phyloP scores from a whole-genome alignment of 2,797 vertebrate species.

The Malurus leucopterus region DNA sequence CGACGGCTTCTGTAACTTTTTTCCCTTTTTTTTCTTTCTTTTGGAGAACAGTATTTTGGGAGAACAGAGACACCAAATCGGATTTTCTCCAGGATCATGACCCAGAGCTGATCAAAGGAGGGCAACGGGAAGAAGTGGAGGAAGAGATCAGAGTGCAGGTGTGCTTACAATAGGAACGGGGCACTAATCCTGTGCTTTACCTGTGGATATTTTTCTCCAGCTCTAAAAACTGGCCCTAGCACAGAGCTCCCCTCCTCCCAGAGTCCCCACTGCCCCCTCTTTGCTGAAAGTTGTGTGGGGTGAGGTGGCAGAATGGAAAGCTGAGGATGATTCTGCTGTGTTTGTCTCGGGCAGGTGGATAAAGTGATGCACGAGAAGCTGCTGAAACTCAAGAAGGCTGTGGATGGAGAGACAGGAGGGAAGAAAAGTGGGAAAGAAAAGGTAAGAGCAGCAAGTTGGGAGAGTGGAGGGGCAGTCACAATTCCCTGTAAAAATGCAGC shows the following conservation, averaged over 20 bases:
- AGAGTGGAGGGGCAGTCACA: background rate
- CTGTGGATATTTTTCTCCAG: background rate
- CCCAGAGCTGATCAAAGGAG: constrained; percentile 76
- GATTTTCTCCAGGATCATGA: constrained; percentile 79
- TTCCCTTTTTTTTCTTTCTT: background rate
- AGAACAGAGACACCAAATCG: constrained; percentile 71
- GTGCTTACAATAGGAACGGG: background rate
- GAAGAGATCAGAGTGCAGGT: constrained; percentile 84
- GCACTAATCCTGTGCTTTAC: background rate
- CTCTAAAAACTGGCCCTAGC: background rate
- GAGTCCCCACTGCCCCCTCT: background rate
- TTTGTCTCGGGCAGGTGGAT: constrained; percentile 71
- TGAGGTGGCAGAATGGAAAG: background rate
- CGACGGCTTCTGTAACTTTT: background rate
- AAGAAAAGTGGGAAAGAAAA: constrained; percentile 64
- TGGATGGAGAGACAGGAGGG: constrained; percentile 72
- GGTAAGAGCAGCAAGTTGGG: constrained; percentile 39
- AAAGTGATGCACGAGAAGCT: constrained; percentile 80
- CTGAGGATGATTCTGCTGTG: background rate
- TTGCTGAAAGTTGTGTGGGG: background rate
- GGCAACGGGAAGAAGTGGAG: constrained; percentile 79
- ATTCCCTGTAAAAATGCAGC: background rate
- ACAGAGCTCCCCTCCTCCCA: background rate
- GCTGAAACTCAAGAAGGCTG: constrained; percentile 69
- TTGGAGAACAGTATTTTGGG: constrained; percentile 75